Base-by-base conservation (phyloP, 2,113 vertebrate genomes). In the Marcusenius ussheri region DNA sequence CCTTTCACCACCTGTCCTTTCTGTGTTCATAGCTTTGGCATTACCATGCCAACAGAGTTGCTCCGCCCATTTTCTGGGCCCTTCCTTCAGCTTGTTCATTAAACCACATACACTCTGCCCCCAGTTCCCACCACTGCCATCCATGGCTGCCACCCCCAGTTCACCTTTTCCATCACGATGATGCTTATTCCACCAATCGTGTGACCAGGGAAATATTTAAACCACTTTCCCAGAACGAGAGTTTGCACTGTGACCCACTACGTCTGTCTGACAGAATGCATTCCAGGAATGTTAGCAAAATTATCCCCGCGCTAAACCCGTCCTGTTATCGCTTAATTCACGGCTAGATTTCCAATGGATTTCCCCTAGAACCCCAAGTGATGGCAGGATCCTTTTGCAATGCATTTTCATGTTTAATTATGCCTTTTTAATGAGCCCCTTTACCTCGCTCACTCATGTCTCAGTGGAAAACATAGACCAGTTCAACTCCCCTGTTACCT, bases 101-200 rank as follows among this genome's bases (percentile, higher is more conserved):
- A 77, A 84, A 84, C 90, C 83, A 2, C 85, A 80, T 0, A 0
- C 85, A 62, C 92, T 87, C 31, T 90, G 83, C 92, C 90, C 91
- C 90, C 19, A 89, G 92, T 93, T 94, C 92, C 93, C 90, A 88
- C 80, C 66, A 39, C 31, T 80, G 35, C 15, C 2, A 13, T 42
- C 70, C 83, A 15, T 0, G 1, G 84, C 93, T 93, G 92, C 92
- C 92, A 92, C 94, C 94, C 94, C 91, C 11, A n/a, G 56, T 31
- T 15, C 31, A 50, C 35, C 35, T 19, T 42, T 80, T 42, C 35
- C 35, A 42, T 80, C 7, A 80, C 6, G 13, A 27, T 77, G 88
- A 19, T 50, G 21, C 13, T 50, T 39, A 17, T 49, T 50, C 8
- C 66, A 80, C 47, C 45, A 24, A 46, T 49, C 27, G 45, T 70